Evolutionary conservation across 1,140 invertebrate genomes (phyloP), one percentile per base, ranked within the genome.

Genomic region (Drosophila fuyamai): DNA sequence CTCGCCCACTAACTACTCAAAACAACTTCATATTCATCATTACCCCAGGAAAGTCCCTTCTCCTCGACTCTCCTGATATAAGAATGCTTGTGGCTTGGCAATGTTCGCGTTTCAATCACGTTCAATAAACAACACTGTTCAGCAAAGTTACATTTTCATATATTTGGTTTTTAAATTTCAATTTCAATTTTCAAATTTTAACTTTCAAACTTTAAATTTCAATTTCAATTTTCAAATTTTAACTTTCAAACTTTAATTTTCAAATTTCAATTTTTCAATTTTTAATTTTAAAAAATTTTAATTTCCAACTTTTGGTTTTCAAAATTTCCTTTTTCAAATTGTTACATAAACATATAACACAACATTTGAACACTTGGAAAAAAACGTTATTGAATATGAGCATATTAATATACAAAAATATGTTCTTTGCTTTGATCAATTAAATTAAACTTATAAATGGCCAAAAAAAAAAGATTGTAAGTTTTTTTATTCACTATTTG

Each of bases 81-180:
- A 23, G 5, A 9, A 12, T 10, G 5, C 44, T 16, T 51, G n/a
- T n/a, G 29, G 27, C 2, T 23, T 2, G 1, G n/a, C 32, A 41
- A 29, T 55, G 16, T 10, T 43, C 38, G 8, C 36, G 27, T n/a
- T 35, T 58, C 27, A 23, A 58, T 43, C 3, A 6, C 7, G 27
- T 12, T 18, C 9, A 62, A 62, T 62, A 58, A 62, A 54, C 16
- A 18, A 23, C 32, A 38, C 51, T 13, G 5, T 9, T 38, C 7
- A 38, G 5, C 29, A 51, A 35, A 16, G 5, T 54, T 38, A 13
- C 8, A n/a, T 40, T 38, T 54, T 38, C 32, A 23, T 23, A 23
- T 23, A 38, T 18, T 54, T 38, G 35, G 16, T 23, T 23, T 36
- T 53, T n/a, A 16, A 18, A 4, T 53, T 53, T 12, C 4, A 6